A percentile compares a stretch with the other conserved stretches of the same genome.
Evolutionary conservation across 1,140 invertebrate species (phyloP).

Genomic region (Coptotermes formosanus): DNA sequence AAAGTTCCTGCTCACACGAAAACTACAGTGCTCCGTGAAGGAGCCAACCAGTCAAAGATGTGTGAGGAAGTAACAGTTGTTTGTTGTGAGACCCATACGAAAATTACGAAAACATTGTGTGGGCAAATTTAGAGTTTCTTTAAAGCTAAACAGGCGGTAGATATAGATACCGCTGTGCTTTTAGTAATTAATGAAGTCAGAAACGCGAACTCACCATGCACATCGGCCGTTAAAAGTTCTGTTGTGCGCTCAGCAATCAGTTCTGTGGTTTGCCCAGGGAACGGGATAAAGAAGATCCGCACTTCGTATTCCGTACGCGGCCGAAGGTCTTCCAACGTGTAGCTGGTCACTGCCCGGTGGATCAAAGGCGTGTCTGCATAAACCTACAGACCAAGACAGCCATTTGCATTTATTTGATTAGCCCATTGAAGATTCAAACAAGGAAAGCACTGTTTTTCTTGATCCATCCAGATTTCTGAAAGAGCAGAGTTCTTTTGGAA

Average conservation of each 20-base stretch:
- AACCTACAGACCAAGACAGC: conserved; percentile 46
- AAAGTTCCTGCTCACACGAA: too few relatives aligned
- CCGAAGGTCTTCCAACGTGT: conserved; percentile 68
- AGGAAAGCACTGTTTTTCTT: too few relatives aligned
- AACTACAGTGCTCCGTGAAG: too few relatives aligned
- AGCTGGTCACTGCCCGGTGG: conserved; percentile 70
- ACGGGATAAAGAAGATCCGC: conserved; percentile 73
- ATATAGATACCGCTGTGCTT: not conserved
- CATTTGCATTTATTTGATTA: not conserved
- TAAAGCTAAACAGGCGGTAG: too few relatives aligned
- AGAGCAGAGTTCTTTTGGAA: too few relatives aligned
- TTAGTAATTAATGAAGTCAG: not conserved
- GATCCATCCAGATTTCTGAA: too few relatives aligned
- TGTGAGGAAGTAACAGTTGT: too few relatives aligned
- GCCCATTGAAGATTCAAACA: not conserved
- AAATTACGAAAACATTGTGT: too few relatives aligned
- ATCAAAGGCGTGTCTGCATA: conserved; percentile 74
- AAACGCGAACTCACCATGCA: conserved; percentile 20
- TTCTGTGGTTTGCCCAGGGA: conserved; percentile 70
- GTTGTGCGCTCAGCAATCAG: conserved; percentile 67
- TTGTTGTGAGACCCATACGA: too few relatives aligned
- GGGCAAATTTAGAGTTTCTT: too few relatives aligned
- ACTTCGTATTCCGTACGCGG: conserved; percentile 72
- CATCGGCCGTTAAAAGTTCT: conserved; percentile 56
- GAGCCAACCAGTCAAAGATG: too few relatives aligned